Evolutionary conservation across 2,113 vertebrate genomes (phyloP), one percentile per base, ranked within the genome.

Genomic region (Sialia sialis): DNA sequence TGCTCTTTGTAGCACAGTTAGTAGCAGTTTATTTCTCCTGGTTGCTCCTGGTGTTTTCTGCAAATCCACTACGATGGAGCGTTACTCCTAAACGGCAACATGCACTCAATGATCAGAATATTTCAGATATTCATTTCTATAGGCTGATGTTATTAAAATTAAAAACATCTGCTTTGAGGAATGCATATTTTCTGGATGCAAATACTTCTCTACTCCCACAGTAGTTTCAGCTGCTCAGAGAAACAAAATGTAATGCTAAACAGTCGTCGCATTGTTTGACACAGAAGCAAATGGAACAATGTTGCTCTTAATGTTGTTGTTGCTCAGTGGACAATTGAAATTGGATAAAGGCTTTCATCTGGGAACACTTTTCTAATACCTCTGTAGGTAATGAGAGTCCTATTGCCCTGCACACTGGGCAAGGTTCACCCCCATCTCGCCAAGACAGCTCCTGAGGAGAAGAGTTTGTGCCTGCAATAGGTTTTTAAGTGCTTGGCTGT

Each of bases 281-380:
- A 97, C 97, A 96, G 98, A 98, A 98, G 98, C 97, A 96, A 96
- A 93, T 30, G 89, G 85, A 96, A 94, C 68, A 95, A 91, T 67
- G 79, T 67, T 79, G 56, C 81, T 83, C 68, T 97, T 97, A 97
- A 94, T 92, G 94, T 89, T 97, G 98, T 94, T 91, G 96, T 88
- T 96, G 89, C 96, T 89, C 91, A 95, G 95, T 72, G 77, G 97
- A 97, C 96, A 98, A 97, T 89, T 93, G 94, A 90, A 96, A 97
- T 89, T 97, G 96, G 96, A 96, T 97, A 98, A 98, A 97, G 84
- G 90, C 87, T 98, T 97, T 98, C 98, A 98, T 92, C 96, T 98
- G 97, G 96, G 93, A 96, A 39, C 91, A 94, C 91, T 97, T 98
- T 95, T 82, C 95, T 97, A 96, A 95, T 97, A 97, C 94, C 87